Percentiles rank a stretch among this genome's conserved stretches.
These are phyloP conservation scores for Siniperca scherzeri DNA, from an alignment of 2,797 vertebrate species.

Conservation along the genomic window DNA sequence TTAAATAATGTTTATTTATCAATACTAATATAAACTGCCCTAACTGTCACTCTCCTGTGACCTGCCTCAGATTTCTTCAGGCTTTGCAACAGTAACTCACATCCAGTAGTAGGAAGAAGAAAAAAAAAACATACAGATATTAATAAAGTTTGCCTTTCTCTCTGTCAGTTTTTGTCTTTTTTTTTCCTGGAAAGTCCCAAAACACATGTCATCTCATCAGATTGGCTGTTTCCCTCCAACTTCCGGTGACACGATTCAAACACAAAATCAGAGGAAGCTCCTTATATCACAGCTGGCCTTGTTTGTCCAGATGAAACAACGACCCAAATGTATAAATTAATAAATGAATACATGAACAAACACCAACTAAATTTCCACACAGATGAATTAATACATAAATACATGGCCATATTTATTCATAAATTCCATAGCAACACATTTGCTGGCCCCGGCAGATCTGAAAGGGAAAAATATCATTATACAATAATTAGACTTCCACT, in stretches of 20 bases:
- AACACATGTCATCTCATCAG: background rate
- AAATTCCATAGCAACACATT: constrained; percentile 75
- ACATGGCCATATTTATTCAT: constrained; percentile 77
- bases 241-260: constrained; percentile 32
- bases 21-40: constrained; percentile 82
- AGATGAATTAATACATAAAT: constrained; percentile 82
- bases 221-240: constrained; percentile 30
- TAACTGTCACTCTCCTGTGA: constrained; percentile 75
- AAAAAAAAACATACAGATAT: constrained; percentile 18
- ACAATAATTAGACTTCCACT: constrained; percentile 77
- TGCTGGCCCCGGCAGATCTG: constrained; percentile 54
- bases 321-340: constrained; percentile 76
- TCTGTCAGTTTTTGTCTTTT: background rate
- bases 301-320: constrained; percentile 56
- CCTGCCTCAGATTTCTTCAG: constrained; percentile 51
- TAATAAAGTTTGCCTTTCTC: constrained; percentile 29
- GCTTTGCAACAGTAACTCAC: constrained; percentile 48
- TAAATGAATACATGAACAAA: constrained; percentile 72
- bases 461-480: constrained; percentile 74
- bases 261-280: background rate
- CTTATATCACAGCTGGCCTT: constrained; percentile 8
- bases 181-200: constrained; percentile 2
- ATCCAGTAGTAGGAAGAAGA: background rate
- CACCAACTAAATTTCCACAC: constrained; percentile 64
- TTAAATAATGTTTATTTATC: constrained; percentile 91